These are phyloP conservation scores for Geopemphigus sp. DNA, from an alignment of 1,140 invertebrate genomes.

Conservation along the genomic window DNA sequence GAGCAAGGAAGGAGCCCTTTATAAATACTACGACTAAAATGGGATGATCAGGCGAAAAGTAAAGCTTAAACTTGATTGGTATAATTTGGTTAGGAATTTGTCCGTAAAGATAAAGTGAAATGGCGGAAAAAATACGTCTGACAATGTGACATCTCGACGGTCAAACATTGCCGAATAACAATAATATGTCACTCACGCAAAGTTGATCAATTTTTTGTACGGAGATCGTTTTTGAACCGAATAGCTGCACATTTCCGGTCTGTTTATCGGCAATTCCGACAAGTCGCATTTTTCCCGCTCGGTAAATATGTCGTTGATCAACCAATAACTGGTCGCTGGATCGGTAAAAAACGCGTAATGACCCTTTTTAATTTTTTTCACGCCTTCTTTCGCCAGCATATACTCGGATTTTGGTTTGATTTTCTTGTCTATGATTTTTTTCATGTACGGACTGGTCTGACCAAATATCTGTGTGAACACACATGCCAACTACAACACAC, in stretches of 20 bases:
- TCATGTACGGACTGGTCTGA: slow-evolving; percentile 1
- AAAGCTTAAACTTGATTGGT: too few relatives aligned
- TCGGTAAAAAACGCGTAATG: slow-evolving; percentile 51
- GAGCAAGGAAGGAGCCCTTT: too few relatives aligned
- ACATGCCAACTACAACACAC: not conserved
- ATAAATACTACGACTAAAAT: too few relatives aligned
- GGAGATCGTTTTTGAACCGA: slow-evolving; percentile 23
- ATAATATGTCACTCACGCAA: not conserved
- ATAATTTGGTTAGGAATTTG: too few relatives aligned
- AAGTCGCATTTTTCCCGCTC: slow-evolving; percentile 56
- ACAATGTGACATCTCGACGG: too few relatives aligned
- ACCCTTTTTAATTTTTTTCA: slow-evolving; percentile 53
- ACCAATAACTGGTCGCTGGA: slow-evolving; percentile 45
- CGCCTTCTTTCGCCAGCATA: slow-evolving; percentile 55
- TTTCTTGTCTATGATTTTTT: slow-evolving; percentile 14
- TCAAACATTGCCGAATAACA: too few relatives aligned
- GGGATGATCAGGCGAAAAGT: too few relatives aligned
- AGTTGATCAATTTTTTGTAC: slow-evolving; percentile 20
- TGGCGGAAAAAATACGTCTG: too few relatives aligned
- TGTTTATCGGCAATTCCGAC: slow-evolving; percentile 53
- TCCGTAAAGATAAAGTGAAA: too few relatives aligned
- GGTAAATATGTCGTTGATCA: slow-evolving; percentile 54
- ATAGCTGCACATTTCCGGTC: slow-evolving; percentile 45
- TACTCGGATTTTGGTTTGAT: slow-evolving; percentile 31
- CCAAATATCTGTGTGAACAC: not conserved